These are phyloP conservation scores for Rhinoptilus africanus DNA, from an alignment of 2,113 vertebrate genomes.

Conservation along the genomic window DNA sequence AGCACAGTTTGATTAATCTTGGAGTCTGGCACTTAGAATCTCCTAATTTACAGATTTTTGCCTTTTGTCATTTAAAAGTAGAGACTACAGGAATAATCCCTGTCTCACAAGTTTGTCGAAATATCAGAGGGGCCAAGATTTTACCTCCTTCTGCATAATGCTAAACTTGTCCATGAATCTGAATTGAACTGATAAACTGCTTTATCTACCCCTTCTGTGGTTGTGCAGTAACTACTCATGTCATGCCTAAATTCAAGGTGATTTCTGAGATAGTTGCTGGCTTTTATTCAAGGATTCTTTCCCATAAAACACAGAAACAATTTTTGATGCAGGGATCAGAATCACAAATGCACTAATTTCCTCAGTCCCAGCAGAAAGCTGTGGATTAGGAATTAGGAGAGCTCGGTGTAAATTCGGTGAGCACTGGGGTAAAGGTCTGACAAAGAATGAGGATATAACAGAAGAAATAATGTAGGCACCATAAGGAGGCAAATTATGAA, in stretches of 20 bases:
- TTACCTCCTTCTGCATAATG: neutral
- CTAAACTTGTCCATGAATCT: neutral
- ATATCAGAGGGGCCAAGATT: neutral
- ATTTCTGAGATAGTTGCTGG: neutral
- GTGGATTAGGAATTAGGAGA: neutral
- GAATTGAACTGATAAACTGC: neutral
- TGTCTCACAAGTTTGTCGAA: neutral
- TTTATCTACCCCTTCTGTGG: neutral
- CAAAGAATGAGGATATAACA: accelerated
- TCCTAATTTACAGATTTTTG: neutral
- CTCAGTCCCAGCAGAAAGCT: neutral
- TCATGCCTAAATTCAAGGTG: neutral
- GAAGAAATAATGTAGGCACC: neutral
- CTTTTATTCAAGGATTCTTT: neutral
- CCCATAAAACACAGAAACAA: neutral
- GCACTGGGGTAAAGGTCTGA: neutral
- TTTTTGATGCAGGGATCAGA: neutral
- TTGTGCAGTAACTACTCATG: neutral
- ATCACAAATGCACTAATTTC: neutral
- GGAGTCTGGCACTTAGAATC: neutral
- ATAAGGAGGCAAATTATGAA: neutral
- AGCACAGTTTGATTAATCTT: neutral
- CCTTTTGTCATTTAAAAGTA: neutral
- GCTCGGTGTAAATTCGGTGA: neutral
- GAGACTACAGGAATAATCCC: neutral